Evolutionary conservation across 2,888 invertebrate genomes (phyloP), one percentile per base, ranked within the genome.

Genomic region (Drosophila incognita): DNA sequence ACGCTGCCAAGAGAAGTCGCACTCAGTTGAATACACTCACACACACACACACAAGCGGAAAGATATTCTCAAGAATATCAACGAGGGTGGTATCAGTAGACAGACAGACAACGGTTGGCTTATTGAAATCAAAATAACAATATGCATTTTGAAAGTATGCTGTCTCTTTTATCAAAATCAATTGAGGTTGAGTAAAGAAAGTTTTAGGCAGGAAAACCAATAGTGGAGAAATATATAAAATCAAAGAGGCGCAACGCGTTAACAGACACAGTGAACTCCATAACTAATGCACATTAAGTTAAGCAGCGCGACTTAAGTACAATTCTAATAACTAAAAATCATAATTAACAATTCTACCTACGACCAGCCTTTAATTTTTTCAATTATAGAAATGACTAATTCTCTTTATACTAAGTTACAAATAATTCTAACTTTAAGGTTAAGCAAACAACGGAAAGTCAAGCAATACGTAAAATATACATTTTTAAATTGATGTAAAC

Each of bases 1-100:
- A 58, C 73, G 66, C 82, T 69, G 59, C 67, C 56, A 67, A 57
- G 63, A 79, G 76, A 74, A 79, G 77, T 79, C 74, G 64, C 76
- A 79, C 69, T 65, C 68, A 62, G 52, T 62, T 69, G 53, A 53
- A 71, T 24, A 63, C 59, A 61, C 40, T 51, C n/a, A 59, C 52
- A 63, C 40, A 57, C 21, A 59, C 40, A 29, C 46, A 54, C 21
- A 61, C 49, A 18, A 11, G 46, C 40, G 29, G 31, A 18, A 29
- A 60, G 21, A 52, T 42, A 46, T 69, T 49, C 59, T 51, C 29
- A 60, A 65, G 75, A 79, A 70, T 79, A 58, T 31, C 36, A 62
- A 66, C 74, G 81, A 79, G 78, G 72, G 81, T 29, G 53, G 76
- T 52, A 49, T 57, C 10, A 56, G 42, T 36, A 35, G 53, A 35